Conservation (phyloP, 2,797 vertebrate genomes). For the Decapterus maruadsi region DNA sequence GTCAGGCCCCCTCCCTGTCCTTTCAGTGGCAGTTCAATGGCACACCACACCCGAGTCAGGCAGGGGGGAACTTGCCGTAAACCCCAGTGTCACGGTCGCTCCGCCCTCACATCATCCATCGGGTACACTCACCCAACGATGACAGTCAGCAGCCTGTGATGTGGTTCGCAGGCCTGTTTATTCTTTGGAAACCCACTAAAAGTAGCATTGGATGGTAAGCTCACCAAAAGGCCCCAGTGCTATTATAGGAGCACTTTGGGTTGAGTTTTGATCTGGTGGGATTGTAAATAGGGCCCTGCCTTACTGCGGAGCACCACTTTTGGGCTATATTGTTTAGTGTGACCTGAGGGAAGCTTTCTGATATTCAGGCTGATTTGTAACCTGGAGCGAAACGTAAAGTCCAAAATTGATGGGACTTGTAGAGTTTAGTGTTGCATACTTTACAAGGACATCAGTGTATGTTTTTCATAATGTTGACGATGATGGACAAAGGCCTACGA, state of each 20-base stretch:
- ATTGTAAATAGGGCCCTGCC: conserved; percentile 82
- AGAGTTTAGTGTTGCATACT: conserved; percentile 38
- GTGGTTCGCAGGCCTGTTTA: conserved; percentile 84
- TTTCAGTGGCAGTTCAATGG: conserved; percentile 59
- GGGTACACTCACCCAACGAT: conserved; percentile 82
- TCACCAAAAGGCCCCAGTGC: conserved; percentile 77
- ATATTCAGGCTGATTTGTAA: conserved; percentile 73
- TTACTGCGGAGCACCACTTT: conserved; percentile 75
- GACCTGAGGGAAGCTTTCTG: conserved; percentile 74
- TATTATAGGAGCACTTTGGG: conserved; percentile 82
- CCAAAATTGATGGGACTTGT: conserved; percentile 51
- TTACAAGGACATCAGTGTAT: conserved; percentile 32
- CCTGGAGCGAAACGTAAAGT: conserved; percentile 56
- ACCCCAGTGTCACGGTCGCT: conserved; percentile 77
- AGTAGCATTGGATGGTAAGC: conserved; percentile 80
- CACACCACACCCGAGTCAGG: conserved; percentile 70
- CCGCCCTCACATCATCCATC: conserved; percentile 83
- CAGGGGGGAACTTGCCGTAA: conserved; percentile 60
- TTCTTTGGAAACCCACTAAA: conserved; percentile 85
- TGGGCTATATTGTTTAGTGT: conserved; percentile 76
- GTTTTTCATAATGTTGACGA: conserved; percentile 61
- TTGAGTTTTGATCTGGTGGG: conserved; percentile 83
- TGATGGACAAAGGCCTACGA: conserved; percentile 66
- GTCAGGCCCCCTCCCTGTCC: conserved; percentile 54
- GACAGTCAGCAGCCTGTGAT: conserved; percentile 84